phyloP scores from a whole-genome alignment of 1,140 invertebrate genomes.

The Hyles vespertilio region DNA sequence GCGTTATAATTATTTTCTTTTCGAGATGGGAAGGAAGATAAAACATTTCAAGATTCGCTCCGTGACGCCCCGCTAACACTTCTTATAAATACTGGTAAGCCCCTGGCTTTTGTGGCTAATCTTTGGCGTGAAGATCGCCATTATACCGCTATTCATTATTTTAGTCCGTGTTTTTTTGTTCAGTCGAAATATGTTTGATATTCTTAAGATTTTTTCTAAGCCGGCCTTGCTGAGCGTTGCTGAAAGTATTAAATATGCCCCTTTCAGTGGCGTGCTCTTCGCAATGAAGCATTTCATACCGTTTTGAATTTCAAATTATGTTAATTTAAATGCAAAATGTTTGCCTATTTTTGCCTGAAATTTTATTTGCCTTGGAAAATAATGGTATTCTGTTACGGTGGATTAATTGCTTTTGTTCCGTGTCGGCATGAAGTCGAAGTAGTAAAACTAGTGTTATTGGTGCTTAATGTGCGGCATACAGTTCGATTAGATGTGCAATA shows the following conservation, averaged over 20 bases:
- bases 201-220: constrained; percentile 44
- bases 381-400: constrained; percentile 1
- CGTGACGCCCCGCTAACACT: constrained; percentile 61
- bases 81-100: constrained; percentile 73
- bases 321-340: constrained; percentile 40
- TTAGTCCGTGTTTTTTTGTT: constrained; percentile 64
- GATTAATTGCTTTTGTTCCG: no score
- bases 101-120: constrained; percentile 70
- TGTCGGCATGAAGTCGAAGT: no score
- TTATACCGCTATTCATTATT: constrained; percentile 74
- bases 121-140: constrained; percentile 72
- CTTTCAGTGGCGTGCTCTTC: constrained; percentile 41
- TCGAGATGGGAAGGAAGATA: constrained; percentile 13
- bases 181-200: constrained; percentile 59
- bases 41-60: constrained; percentile 42
- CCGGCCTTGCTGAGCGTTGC: constrained; percentile 35
- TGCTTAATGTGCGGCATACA: no score
- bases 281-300: constrained; percentile 50
- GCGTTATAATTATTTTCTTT: no score
- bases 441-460: no score
- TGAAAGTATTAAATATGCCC: constrained; percentile 56
- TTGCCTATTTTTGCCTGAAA: constrained; percentile 19
- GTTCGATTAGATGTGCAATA: constrained; percentile 8
- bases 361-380: constrained; percentile 18
- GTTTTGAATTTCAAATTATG: constrained; percentile 59